Base-by-base conservation (phyloP, 2,797 vertebrate genomes). In the Eptatretus atami region DNA sequence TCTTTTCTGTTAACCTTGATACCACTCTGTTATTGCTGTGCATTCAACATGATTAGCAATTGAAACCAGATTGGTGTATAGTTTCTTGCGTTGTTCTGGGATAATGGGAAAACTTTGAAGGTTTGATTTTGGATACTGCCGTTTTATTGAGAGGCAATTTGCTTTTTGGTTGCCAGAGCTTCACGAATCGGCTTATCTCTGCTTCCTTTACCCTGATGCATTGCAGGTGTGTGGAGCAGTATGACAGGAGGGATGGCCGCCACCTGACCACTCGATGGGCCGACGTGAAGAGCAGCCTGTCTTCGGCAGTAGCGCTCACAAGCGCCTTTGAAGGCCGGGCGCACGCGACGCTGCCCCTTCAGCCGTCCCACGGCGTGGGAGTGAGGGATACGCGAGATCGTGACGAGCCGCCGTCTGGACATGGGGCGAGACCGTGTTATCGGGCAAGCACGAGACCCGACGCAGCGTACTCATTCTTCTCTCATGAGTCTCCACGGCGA, bases 201-300 rank as follows among this genome's bases (percentile, higher is more conserved):
- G 9, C 25, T 61, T 61, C 9, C 10, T 61, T n/a, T 25, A 61
- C 57, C 24, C 2, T 61, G n/a, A n/a, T 61, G n/a, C 1, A 12
- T n/a, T 61, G n/a, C 57, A 61, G 57, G 57, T 10, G 57, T 25
- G n/a, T 61, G 57, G 57, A 61, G 57, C 57, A n/a, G 57, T 61
- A 61, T 25, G 57, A 61, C 12, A 9, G 57, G n/a, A n/a, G 57
- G 57, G n/a, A n/a, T 12, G 6, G 31, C 31, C 31, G 31, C 31
- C 31, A 44, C 31, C 6, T 8, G 57, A 61, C 9, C 25, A 61
- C 12, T 25, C n/a, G 57, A n/a, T 25, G n/a, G 57, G 57, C 57
- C 57, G 57, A n/a, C 57, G 57, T 12, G 57, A 61, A n/a, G 57
- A 61, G n/a, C n/a, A 25, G n/a, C n/a, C 57, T 12, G 25, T 61